Conservation (phyloP, 2,888 invertebrate species). For the Limnephilus auricula region DNA sequence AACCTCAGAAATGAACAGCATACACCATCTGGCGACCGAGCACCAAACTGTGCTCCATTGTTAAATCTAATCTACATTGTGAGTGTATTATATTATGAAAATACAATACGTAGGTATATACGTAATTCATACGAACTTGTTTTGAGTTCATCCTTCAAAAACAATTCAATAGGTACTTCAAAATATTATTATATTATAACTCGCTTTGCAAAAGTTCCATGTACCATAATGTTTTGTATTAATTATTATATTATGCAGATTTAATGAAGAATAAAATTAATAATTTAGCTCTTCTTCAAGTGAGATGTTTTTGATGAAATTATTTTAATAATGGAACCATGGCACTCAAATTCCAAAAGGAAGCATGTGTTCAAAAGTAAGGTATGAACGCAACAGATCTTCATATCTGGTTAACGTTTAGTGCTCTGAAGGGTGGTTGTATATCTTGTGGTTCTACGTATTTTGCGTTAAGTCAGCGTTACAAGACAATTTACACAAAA, state of each 20-base stretch:
- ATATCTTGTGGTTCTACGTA: too few relatives aligned
- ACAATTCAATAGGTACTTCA: not conserved
- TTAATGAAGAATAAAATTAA: not conserved
- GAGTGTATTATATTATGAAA: not conserved
- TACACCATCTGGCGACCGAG: slow-evolving; percentile 5
- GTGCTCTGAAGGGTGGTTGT: too few relatives aligned
- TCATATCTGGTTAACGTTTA: too few relatives aligned
- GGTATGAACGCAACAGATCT: too few relatives aligned
- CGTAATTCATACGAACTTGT: not conserved
- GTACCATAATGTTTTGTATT: too few relatives aligned
- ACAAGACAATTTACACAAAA: too few relatives aligned
- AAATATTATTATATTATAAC: too few relatives aligned
- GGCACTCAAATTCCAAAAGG: too few relatives aligned
- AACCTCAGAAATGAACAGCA: not conserved
- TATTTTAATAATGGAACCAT: not conserved
- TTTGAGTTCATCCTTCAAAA: not conserved
- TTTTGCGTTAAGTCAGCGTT: too few relatives aligned
- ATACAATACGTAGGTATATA: not conserved
- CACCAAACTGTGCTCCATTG: not conserved
- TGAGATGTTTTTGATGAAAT: not conserved
- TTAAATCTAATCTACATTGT: not conserved
- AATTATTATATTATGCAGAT: not conserved
- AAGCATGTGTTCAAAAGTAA: too few relatives aligned
- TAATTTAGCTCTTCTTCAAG: not conserved
- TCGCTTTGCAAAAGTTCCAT: too few relatives aligned